Conservation (phyloP, 2,888 invertebrate species). For the Entomobrya proxima region DNA sequence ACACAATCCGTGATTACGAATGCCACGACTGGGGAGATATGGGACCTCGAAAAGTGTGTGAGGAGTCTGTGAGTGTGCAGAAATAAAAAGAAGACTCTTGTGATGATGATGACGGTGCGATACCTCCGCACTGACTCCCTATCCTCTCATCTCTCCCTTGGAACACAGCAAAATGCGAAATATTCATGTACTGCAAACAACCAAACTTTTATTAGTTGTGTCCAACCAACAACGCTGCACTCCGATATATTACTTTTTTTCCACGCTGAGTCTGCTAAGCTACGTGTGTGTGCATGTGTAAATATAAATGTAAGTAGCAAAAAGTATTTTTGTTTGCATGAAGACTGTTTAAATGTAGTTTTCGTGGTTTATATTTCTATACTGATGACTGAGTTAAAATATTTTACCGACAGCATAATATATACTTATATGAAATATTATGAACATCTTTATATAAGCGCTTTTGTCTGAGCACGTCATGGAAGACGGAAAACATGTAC, state of each 20-base stretch:
- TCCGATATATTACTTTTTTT: neutral
- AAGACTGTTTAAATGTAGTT: too few relatives aligned
- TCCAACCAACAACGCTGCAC: constrained; percentile 20
- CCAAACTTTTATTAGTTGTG: constrained; percentile 3
- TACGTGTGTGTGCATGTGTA: neutral
- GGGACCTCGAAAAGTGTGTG: neutral
- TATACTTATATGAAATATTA: too few relatives aligned
- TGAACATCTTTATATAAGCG: too few relatives aligned
- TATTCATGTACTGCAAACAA: constrained; percentile 36
- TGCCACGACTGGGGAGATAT: constrained; percentile 48
- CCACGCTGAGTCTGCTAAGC: neutral
- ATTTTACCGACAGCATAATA: too few relatives aligned
- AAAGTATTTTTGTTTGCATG: neutral
- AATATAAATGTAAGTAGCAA: neutral
- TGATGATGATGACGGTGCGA: neutral
- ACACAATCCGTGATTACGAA: constrained; percentile 53
- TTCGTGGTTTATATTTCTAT: too few relatives aligned
- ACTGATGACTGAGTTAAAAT: too few relatives aligned
- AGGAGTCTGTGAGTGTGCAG: constrained; percentile 40
- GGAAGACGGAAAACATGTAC: too few relatives aligned
- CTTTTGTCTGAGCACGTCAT: too few relatives aligned
- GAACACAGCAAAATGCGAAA: constrained; percentile 15
- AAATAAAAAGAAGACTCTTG: constrained; percentile 7
- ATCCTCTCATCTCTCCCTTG: neutral
- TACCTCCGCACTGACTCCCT: constrained; percentile 28